These are phyloP conservation scores for Gymnocheta viridis DNA, from an alignment of 2,888 invertebrate species.

Conservation along the genomic window DNA sequence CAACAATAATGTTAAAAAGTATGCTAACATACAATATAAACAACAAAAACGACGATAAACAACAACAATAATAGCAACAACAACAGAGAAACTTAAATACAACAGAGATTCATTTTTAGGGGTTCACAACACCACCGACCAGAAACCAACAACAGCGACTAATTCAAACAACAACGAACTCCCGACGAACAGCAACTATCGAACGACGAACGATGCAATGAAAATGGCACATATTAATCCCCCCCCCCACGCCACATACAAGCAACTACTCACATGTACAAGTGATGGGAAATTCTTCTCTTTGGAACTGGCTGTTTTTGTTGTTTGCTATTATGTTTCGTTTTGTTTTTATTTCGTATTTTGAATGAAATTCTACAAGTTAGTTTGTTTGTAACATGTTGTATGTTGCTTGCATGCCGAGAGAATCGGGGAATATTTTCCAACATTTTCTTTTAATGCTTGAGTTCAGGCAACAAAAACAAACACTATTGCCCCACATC, in stretches of 20 bases:
- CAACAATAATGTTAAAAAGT: conserved; percentile 61
- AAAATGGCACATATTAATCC: conserved; percentile 21
- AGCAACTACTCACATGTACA: conserved; percentile 13
- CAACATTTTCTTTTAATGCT: conserved; percentile 37
- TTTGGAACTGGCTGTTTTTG: conserved; percentile 13
- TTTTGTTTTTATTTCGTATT: conserved; percentile 36
- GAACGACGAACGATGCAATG: conserved; percentile 42
- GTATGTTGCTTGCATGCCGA: background rate
- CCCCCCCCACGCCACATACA: background rate
- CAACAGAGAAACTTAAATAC: conserved; percentile 22
- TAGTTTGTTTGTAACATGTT: conserved; percentile 58
- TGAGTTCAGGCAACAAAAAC: conserved; percentile 16
- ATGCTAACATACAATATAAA: conserved; percentile 56
- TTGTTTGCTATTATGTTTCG: background rate
- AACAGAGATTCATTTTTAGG: conserved; percentile 61
- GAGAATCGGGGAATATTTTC: conserved; percentile 40
- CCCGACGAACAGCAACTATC: conserved; percentile 27
- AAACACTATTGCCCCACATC: conserved; percentile 38
- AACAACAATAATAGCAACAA: conserved; percentile 35
- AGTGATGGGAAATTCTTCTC: conserved; percentile 33
- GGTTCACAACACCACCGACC: conserved; percentile 58
- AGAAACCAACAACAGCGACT: conserved; percentile 33
- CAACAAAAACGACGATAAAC: conserved; percentile 38
- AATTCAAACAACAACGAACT: conserved; percentile 51
- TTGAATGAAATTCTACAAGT: conserved; percentile 62